Evolutionary conservation across 2,113 vertebrate genomes (phyloP), one percentile per base, ranked within the genome.

Genomic region (Chelonoidis abingdonii): DNA sequence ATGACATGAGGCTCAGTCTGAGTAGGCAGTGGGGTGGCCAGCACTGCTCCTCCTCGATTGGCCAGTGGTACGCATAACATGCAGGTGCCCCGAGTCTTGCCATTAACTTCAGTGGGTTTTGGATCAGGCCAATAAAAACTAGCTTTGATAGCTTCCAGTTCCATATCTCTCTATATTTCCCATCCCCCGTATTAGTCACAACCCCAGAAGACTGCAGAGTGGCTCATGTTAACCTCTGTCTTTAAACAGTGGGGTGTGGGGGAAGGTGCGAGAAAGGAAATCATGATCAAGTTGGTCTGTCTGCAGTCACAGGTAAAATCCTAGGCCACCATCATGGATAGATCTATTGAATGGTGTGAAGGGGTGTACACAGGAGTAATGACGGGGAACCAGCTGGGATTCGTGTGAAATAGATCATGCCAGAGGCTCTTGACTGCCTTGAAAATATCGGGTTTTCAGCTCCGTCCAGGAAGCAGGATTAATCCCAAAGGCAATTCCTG

Each of bases 181-280:
- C 49, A 11, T 3, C 49, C 2, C 22, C n/a, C 69, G 0, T 44
- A 41, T 81, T 86, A 0, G 22, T 12, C 21, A 1, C 78, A 24
- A 53, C 59, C 11, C 29, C 47, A 5, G 1, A 1, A 1, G 3
- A 79, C 75, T 65, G n/a, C 0, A 0, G 69, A 8, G 69, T 35
- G 41, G 1, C 1, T 31, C 35, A 3, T 21, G 1, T n/a, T 85
- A 59, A 24, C 8, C 50, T 12, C 22, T 10, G 59, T 0, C 4
- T 78, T 54, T 27, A 38, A 22, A 89, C 89, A 56, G 2, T 1
- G 80, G 0, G 6, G 5, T 10, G 47, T 79, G 86, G 2, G 22
- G 72, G 10, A 19, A 49, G 88, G 0, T 0, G 12, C 13, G 29
- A 83, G 38, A 2, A 72, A 50, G 56, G 88, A 65, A 50, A 2